Percentiles rank a stretch among this genome's conserved stretches.
Evolutionary conservation across 1,140 invertebrate genomes (phyloP).

Genomic region (Chironomus tepperi): DNA sequence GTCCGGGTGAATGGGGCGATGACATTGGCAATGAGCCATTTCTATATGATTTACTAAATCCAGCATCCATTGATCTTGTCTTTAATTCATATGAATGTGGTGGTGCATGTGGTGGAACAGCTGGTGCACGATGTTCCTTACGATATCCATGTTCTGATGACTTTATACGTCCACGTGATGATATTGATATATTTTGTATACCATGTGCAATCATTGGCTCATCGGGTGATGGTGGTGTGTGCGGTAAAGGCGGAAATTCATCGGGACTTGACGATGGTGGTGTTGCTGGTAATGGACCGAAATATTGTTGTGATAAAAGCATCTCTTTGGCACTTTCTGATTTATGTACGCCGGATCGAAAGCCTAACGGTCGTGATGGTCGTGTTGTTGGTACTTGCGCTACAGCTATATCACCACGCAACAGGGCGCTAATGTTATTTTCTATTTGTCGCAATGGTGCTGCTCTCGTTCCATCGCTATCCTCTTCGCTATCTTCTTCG

Average conservation of each 20-base stretch:
- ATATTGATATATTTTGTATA: conserved; percentile 34
- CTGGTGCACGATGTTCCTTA: conserved; percentile 46
- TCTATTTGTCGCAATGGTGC: conserved; percentile 53
- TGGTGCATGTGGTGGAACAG: conserved; percentile 59
- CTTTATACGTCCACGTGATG: conserved; percentile 32
- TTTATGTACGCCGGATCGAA: conserved; percentile 51
- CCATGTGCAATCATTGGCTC: conserved; percentile 32
- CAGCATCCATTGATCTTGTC: conserved; percentile 70
- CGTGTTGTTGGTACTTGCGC: conserved; percentile 29
- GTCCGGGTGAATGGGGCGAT: conserved; percentile 21
- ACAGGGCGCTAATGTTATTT: conserved; percentile 53
- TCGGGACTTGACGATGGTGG: conserved; percentile 38
- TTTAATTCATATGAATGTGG: conserved; percentile 59
- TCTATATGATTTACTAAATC: conserved; percentile 54
- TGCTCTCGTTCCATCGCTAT: conserved; percentile 41
- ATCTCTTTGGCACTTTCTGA: conserved; percentile 59
- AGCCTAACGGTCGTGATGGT: conserved; percentile 35
- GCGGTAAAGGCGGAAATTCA: conserved; percentile 70
- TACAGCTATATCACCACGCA: conserved; percentile 43
- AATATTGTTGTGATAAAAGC: conserved; percentile 43
- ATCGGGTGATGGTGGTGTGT: conserved; percentile 45
- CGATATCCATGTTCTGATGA: conserved; percentile 32
- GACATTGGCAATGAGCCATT: conserved; percentile 40
- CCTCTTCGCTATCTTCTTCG: conserved; percentile 52
- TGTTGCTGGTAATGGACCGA: conserved; percentile 39